Base-by-base conservation (phyloP, 1,140 invertebrate genomes). In the Orchesella cincta region DNA sequence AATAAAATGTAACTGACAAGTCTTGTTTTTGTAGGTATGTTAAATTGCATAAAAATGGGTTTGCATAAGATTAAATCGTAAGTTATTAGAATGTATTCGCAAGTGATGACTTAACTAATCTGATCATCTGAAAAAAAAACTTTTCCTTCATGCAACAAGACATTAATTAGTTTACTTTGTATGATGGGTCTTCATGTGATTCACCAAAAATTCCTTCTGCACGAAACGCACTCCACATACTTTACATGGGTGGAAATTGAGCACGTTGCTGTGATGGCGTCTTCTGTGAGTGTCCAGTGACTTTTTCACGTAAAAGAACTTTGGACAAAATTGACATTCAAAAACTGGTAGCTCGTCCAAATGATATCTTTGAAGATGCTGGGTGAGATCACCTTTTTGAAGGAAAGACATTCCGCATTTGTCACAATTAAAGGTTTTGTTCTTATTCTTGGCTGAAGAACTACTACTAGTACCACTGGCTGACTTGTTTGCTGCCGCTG, bases 391-490 rank as follows among this genome's bases (percentile, higher is more conserved):
- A 5, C 28, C 62, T 33, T 67, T 67, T 33, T 67, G 62, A 29
- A 67, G 62, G 33, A 67, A 67, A 26, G 62, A 67, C 62, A 31
- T 29, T 67, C 62, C 62, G n/a, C 62, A 67, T n/a, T 67, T 67
- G 62, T 31, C 23, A 31, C 62, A 67, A 12, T 26, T 12, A n/a
- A 67, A 67, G 1, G 62, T 67, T 31, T 67, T 67, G 5, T 18
- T 18, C 62, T 57, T 57, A 18, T 23, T 23, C 54, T 57, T 57
- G 39, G 39, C 26, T 23, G 54, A 12, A n/a, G 54, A 16, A n/a
- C 33, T 67, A 62, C 54, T 18, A 62, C 23, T 67, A n/a, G n/a
- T n/a, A n/a, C n/a, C n/a, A n/a, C n/a, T n/a, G n/a, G n/a, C n/a
- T n/a, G n/a, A n/a, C n/a, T n/a, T n/a, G n/a, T n/a, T n/a, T n/a